phyloP scores from a whole-genome alignment of 2,113 vertebrate species.

The Erpornis zantholeuca region DNA sequence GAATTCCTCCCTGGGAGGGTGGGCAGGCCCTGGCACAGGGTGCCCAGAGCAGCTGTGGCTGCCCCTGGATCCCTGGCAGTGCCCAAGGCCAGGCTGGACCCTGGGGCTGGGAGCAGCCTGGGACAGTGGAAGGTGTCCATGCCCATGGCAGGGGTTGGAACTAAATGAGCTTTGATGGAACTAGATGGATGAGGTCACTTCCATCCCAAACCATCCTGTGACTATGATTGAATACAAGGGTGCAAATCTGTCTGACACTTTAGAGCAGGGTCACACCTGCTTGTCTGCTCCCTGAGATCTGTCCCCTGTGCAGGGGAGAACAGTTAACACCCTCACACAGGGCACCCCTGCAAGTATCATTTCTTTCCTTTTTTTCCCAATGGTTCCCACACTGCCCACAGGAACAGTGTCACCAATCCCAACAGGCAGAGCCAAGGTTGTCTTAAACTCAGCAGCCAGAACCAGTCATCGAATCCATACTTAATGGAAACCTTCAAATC shows the following conservation, averaged over 20 bases:
- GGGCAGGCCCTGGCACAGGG: not conserved
- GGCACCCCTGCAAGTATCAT: not conserved
- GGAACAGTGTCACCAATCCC: not conserved
- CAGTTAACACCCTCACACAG: not conserved
- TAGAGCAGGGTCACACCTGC: not conserved
- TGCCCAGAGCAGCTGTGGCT: not conserved
- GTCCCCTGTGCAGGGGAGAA: not conserved
- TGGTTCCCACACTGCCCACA: not conserved
- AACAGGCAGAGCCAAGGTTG: not conserved
- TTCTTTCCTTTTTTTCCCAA: not conserved
- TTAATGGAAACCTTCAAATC: not conserved
- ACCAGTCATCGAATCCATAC: not conserved
- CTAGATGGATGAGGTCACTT: not conserved
- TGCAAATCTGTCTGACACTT: not conserved
- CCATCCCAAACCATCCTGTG: not conserved
- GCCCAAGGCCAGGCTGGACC: not conserved
- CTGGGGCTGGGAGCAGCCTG: not conserved
- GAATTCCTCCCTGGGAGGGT: fast-evolving
- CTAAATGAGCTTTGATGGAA: fast-evolving
- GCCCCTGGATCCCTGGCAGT: not conserved
- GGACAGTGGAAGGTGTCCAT: not conserved
- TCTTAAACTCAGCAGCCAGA: not conserved
- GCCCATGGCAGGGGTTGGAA: not conserved
- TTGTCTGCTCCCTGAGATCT: not conserved
- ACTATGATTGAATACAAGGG: not conserved